phyloP scores from a whole-genome alignment of 2,888 invertebrate species.

The Hesperia comma region DNA sequence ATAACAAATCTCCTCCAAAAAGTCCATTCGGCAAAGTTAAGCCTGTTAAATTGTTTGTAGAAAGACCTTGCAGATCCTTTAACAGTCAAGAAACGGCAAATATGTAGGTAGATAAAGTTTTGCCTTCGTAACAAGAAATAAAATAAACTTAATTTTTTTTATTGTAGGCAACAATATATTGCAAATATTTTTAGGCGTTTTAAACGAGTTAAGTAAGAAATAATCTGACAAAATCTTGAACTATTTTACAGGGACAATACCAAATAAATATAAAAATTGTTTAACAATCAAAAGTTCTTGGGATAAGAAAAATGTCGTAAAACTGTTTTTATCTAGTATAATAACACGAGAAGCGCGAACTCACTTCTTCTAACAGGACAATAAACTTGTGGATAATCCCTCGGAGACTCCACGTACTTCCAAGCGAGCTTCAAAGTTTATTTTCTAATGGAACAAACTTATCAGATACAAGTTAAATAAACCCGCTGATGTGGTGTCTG shows the following conservation, averaged over 20 bases:
- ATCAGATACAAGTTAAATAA: constrained; percentile 52
- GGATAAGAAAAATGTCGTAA: constrained; percentile 30
- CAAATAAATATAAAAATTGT: background rate
- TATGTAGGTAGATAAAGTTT: constrained; percentile 53
- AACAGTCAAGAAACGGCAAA: constrained; percentile 64
- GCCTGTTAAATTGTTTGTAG: constrained; percentile 78
- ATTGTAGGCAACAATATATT: too few relatives aligned
- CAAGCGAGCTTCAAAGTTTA: constrained; percentile 39
- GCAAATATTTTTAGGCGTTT: too few relatives aligned
- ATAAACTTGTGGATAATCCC: constrained; percentile 31
- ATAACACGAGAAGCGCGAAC: constrained; percentile 11
- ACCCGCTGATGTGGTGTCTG: constrained; percentile 42
- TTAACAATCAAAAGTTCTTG: constrained; percentile 43
- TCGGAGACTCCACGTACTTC: constrained; percentile 26
- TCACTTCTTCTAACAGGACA: constrained; percentile 12
- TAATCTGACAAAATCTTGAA: background rate
- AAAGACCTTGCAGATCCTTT: constrained; percentile 69
- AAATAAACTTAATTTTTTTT: background rate
- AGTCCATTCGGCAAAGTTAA: constrained; percentile 77
- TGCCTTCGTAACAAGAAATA: background rate
- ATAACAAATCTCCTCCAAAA: constrained; percentile 81
- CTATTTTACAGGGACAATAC: background rate
- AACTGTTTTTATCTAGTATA: constrained; percentile 13
- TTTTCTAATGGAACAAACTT: constrained; percentile 47
- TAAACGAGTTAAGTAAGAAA: background rate